Base-by-base conservation (phyloP, 1,140 invertebrate species). In the Listronotus oregonensis region DNA sequence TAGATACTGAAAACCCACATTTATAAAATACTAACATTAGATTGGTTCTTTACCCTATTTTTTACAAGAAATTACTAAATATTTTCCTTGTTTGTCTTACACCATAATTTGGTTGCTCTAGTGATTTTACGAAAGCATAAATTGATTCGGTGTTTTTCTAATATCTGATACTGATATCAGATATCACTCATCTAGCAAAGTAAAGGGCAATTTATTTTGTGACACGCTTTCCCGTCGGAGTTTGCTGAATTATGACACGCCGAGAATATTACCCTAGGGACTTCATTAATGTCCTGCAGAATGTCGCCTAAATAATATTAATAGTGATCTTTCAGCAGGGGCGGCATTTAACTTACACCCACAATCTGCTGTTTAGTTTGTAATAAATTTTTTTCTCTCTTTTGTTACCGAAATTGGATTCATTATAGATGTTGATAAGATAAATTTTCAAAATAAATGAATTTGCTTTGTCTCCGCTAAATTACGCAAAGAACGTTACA, bases 251-350 rank as follows among this genome's bases (percentile, higher is more conserved):
- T 78, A 78, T 78, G 77, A 77, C 76, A 71, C 74, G 73, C 75
- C 75, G 43, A 77, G 50, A 54, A 79, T 77, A 75, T 75, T 72
- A 76, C 77, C 74, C 77, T 44, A 65, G 77, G 77, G 77, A 79
- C 77, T 77, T 79, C 77, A 79, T 79, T 79, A 79, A 79, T 79
- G 76, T 76, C 75, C 73, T 69, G 76, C 72, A 79, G 78, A 79
- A 70, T 77, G 77, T 78, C 77, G 70, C 69, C 73, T 70, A 76
- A 79, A 79, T 78, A 78, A 79, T 76, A 79, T 79, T 79, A 79
- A 79, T 79, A 76, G 76, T 55, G 60, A 61, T 61, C 58, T 63
- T 63, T 52, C 60, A 42, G 50, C 49, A 31, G 44, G 57, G 46
- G 47, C 18, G 15, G 15, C 27, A 37, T 37, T 37, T 37, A 37